Conservation (phyloP, 1,140 invertebrate species). For the Drosophila micromelanica region DNA sequence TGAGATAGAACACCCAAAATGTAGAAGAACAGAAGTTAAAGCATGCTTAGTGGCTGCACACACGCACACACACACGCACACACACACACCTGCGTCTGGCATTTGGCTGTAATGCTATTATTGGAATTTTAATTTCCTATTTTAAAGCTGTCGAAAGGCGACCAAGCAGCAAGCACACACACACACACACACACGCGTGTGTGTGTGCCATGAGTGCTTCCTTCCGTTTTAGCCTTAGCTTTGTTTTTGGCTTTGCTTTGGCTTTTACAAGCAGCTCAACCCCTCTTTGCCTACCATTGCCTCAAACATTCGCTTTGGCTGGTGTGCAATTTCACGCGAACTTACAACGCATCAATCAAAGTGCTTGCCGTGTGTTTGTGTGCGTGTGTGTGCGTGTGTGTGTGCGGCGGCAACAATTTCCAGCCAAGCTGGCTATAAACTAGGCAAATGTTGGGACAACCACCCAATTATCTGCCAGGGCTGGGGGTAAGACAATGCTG, state of each 20-base stretch:
- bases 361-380: conserved; percentile 6
- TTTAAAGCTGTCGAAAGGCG: conserved; percentile 66
- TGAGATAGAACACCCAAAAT: conserved; percentile 16
- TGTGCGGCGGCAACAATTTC: conserved; percentile 19
- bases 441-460: conserved; percentile 1
- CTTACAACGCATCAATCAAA: conserved; percentile 80
- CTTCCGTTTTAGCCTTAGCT: conserved; percentile 52
- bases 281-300: neutral
- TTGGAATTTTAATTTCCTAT: conserved; percentile 82
- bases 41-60: conserved; percentile 70
- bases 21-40: conserved; percentile 45
- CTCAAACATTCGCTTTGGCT: conserved; percentile 43
- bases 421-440: conserved; percentile 11
- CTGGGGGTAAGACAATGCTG: neutral
- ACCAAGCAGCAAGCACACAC: conserved; percentile 2
- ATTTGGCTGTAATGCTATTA: conserved; percentile 61
- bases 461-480: conserved; percentile 4
- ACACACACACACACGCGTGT: conserved; percentile 2
- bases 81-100: conserved; percentile 38
- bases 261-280: conserved; percentile 32
- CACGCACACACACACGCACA: conserved; percentile 33
- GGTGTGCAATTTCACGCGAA: conserved; percentile 80
- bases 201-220: conserved; percentile 59
- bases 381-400: neutral
- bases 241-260: conserved; percentile 42